phyloP scores from a whole-genome alignment of 2,797 vertebrate species.

The Neosilurus mollespiculum region DNA sequence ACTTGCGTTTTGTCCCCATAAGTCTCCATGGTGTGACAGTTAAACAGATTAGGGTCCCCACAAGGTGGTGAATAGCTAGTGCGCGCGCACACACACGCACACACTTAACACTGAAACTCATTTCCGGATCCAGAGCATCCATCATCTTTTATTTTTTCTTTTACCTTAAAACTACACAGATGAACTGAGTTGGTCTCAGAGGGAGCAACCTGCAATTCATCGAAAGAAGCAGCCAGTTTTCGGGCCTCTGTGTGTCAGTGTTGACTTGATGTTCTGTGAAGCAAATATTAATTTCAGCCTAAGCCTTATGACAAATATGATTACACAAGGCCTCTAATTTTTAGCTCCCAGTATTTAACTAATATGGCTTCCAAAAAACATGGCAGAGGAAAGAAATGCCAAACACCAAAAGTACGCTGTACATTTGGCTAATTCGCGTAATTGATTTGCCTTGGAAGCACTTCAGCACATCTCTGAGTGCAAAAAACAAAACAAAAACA shows the following conservation, averaged over 20 bases:
- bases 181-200: background rate
- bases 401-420: background rate
- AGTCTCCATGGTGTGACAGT: no score
- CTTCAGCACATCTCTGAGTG: background rate
- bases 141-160: background rate
- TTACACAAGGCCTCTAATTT: background rate
- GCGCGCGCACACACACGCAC: no score
- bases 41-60: no score
- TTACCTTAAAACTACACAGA: background rate
- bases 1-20: no score
- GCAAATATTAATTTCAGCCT: conserved; percentile 4
- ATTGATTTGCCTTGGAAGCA: conserved; percentile 16
- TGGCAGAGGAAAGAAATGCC: background rate
- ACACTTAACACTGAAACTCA: background rate
- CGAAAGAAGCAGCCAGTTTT: background rate
- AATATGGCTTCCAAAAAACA: background rate
- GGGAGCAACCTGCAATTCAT: background rate
- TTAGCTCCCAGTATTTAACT: background rate
- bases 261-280: background rate
- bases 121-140: background rate
- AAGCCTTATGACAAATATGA: background rate
- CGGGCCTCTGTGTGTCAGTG: background rate
- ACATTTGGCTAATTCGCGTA: conserved; percentile 15
- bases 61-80: no score
- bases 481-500: background rate